These are phyloP conservation scores for Zosterops hypoxanthus DNA, from an alignment of 2,113 vertebrate genomes.

Conservation along the genomic window DNA sequence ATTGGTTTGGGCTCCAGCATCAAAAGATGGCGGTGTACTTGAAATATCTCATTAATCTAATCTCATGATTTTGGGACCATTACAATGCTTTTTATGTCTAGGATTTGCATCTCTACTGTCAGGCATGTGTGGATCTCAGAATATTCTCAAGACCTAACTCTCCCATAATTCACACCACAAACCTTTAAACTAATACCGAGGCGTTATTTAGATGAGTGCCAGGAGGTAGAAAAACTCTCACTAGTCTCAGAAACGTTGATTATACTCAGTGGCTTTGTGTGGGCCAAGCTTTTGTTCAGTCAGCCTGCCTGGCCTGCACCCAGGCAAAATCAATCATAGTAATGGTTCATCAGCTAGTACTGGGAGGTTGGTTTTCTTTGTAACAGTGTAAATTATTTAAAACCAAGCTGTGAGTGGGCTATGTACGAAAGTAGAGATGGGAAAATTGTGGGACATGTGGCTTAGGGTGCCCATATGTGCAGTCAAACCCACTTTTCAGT, in stretches of 20 bases:
- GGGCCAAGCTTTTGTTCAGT: conserved; percentile 46
- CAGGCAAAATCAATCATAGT: conserved; percentile 31
- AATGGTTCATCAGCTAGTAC: not conserved
- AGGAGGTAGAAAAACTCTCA: not conserved
- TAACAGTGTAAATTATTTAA: not conserved
- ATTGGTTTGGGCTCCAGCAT: conserved; percentile 18
- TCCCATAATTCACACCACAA: conserved; percentile 7
- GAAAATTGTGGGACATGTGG: conserved; percentile 9
- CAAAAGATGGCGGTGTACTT: not conserved
- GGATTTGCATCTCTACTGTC: conserved; percentile 5
- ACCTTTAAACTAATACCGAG: not conserved
- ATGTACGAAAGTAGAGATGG: not conserved
- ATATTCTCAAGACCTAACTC: not conserved
- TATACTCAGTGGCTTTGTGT: conserved; percentile 1
- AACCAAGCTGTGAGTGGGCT: not conserved
- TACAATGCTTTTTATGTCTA: conserved; percentile 4
- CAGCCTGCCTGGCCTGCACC: not conserved
- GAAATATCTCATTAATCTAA: conserved; percentile 25
- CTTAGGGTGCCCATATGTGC: conserved; percentile 7
- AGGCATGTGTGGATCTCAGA: not conserved
- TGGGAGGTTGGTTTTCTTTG: not conserved
- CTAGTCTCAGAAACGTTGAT: not conserved
- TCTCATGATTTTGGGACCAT: not conserved
- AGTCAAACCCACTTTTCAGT: conserved; percentile 40
- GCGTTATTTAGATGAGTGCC: not conserved